phyloP scores from a whole-genome alignment of 1,140 invertebrate genomes.

The Drosophila persimilis region DNA sequence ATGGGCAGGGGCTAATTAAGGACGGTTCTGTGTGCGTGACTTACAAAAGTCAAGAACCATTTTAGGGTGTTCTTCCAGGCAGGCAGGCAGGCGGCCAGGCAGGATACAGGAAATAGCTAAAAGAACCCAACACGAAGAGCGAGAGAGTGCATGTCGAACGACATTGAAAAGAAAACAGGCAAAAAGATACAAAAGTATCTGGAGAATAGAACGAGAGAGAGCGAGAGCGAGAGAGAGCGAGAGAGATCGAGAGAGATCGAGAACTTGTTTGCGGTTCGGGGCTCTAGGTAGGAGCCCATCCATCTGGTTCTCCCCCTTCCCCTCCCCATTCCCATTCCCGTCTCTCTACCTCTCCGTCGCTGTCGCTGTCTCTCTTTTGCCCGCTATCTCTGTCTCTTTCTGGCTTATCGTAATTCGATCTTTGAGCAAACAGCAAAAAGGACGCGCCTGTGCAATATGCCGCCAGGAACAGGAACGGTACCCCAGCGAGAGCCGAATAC shows the following conservation, averaged over 20 bases:
- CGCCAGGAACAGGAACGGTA: constrained; percentile 38
- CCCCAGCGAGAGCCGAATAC: background rate
- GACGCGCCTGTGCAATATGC: constrained; percentile 76
- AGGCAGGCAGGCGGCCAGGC: background rate
- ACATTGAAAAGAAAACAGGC: background rate
- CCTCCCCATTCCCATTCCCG: background rate
- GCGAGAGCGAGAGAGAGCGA: constrained; percentile 10
- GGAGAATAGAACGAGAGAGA: constrained; percentile 9
- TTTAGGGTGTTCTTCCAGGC: constrained; percentile 33
- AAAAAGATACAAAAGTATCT: constrained; percentile 45
- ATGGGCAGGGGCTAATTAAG: constrained; percentile 55
- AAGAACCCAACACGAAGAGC: too few relatives aligned
- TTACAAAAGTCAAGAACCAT: constrained; percentile 62
- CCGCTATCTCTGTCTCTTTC: constrained; percentile 3
- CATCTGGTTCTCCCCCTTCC: too few relatives aligned
- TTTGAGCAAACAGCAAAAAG: constrained; percentile 68
- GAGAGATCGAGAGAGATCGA: constrained; percentile 16
- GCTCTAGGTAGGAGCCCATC: constrained; percentile 41
- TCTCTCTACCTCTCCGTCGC: constrained; percentile 4
- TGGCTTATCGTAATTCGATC: constrained; percentile 71
- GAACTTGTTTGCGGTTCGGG: constrained; percentile 40
- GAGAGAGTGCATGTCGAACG: background rate
- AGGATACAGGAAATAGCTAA: constrained; percentile 54
- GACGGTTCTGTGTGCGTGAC: constrained; percentile 51
- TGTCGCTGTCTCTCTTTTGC: background rate